phyloP scores from a whole-genome alignment of 2,888 invertebrate genomes.

The Adineta ricciae region DNA sequence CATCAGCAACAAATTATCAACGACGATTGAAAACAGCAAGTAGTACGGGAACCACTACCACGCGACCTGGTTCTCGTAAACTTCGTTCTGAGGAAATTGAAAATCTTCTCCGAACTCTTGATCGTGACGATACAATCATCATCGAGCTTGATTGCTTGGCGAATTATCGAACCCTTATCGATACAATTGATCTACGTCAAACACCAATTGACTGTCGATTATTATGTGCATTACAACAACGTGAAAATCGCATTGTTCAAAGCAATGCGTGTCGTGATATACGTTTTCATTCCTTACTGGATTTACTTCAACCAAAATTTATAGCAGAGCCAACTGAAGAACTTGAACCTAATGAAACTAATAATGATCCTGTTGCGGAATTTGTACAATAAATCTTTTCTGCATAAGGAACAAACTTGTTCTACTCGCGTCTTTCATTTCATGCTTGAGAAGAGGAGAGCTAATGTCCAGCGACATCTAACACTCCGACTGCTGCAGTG shows the following conservation, averaged over 20 bases:
- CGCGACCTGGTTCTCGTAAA: background rate
- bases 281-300: background rate
- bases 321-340: background rate
- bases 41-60: background rate
- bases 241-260: slow-evolving; percentile 17
- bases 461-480: too few relatives aligned
- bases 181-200: background rate
- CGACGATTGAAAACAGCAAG: background rate
- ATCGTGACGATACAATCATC: background rate
- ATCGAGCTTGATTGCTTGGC: background rate
- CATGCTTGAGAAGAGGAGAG: too few relatives aligned
- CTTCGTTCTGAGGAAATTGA: background rate
- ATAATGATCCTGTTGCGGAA: background rate
- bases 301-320: background rate
- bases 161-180: background rate
- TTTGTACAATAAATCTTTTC: too few relatives aligned
- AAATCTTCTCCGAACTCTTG: background rate
- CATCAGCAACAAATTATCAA: background rate
- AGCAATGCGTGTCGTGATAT: background rate
- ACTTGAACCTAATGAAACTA: background rate
- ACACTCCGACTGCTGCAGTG: too few relatives aligned
- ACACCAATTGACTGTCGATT: background rate
- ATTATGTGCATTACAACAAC: slow-evolving; percentile 17
- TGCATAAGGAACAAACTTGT: too few relatives aligned
- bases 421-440: too few relatives aligned